These are phyloP conservation scores for Numenius arquata DNA, from an alignment of 2,113 vertebrate species.

Conservation along the genomic window DNA sequence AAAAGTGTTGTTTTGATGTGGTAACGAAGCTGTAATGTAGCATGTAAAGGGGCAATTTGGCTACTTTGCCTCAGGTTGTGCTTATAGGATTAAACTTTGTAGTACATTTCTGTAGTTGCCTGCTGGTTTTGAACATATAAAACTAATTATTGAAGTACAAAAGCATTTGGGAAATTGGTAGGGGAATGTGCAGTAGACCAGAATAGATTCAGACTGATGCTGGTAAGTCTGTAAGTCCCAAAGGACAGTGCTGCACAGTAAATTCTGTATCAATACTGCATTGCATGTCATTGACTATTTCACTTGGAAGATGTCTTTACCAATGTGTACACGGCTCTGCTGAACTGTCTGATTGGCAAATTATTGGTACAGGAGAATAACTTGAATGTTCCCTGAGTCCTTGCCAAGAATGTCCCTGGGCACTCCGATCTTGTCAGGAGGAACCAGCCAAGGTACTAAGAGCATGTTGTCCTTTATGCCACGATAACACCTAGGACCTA, in stretches of 20 bases:
- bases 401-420: rapidly evolving
- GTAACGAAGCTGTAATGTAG: not conserved
- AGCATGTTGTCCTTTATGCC: not conserved
- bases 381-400: not conserved
- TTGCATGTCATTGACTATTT: not conserved
- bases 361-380: not conserved
- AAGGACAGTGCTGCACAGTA: not conserved
- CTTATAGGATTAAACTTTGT: not conserved
- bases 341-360: not conserved
- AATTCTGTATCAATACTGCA: not conserved
- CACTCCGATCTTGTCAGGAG: not conserved
- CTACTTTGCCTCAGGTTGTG: not conserved
- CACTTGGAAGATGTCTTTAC: not conserved
- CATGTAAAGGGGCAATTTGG: not conserved
- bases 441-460: not conserved
- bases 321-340: not conserved
- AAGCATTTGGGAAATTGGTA: not conserved
- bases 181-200: not conserved
- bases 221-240: not conserved
- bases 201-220: not conserved
- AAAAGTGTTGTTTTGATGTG: not conserved
- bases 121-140: not conserved
- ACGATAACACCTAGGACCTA: not conserved
- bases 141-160: not conserved
- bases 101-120: not conserved